A percentile compares a stretch with the other conserved stretches of the same genome.
Conservation (phyloP, 2,113 vertebrate species). For the Dipodomys spectabilis region DNA sequence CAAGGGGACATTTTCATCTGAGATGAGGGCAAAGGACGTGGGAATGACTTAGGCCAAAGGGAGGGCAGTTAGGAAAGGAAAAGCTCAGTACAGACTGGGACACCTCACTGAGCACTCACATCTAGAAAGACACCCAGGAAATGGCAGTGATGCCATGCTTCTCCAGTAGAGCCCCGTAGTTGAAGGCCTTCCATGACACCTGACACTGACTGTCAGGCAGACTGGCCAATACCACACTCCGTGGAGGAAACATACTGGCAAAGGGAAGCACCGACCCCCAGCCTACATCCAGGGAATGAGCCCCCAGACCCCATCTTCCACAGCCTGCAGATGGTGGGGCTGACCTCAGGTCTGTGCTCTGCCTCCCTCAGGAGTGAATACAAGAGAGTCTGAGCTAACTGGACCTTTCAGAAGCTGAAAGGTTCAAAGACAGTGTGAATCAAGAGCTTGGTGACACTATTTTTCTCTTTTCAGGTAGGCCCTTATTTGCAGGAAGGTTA, state of each 20-base stretch:
- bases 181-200: neutral
- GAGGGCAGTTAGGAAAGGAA: neutral
- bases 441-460: neutral
- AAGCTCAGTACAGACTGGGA: neutral
- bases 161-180: neutral
- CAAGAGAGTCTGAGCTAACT: neutral
- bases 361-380: neutral
- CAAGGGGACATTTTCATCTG: neutral
- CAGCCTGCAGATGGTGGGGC: accelerated
- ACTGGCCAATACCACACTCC: neutral
- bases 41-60: neutral
- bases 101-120: neutral
- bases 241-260: neutral
- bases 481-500: neutral
- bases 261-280: neutral
- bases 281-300: neutral
- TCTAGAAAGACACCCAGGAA: neutral
- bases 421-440: constrained; percentile 1
- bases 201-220: accelerated
- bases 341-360: accelerated
- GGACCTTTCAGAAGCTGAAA: constrained; percentile 45
- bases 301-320: accelerated
- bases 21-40: neutral
- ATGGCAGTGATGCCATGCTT: neutral
- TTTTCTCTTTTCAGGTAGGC: neutral